Base-by-base conservation (phyloP, 92 coral and sea anemone species). In the Paragorgia papillata region DNA sequence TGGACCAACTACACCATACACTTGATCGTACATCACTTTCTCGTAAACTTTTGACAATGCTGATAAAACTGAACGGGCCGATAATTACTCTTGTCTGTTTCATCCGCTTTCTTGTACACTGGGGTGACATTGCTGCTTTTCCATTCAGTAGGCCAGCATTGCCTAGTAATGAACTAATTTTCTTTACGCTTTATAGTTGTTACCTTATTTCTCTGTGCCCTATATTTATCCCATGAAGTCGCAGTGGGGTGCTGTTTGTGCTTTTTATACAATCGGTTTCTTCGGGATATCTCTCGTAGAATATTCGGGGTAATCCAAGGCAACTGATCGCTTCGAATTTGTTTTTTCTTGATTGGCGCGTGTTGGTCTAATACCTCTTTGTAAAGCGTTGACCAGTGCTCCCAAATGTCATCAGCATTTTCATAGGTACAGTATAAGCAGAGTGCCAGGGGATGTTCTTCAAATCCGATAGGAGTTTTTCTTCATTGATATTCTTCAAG, bases 271-370 rank as follows among this genome's bases (percentile, higher is more conserved):
- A 78, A 33, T 3, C 84, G 74, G 60, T 83, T 87, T 10, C 83
- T 62, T 8, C 56, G 64, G 24, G 76, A 80, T 43, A 68, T 84
- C 79, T 80, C 80, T n/a, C 70, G 83, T 58, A 46, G 74, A 6
- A 88, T n/a, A 15, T 75, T 57, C 37, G 86, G 86, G 0, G 84
- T 80, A 10, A 84, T 83, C 91, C 91, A 87, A 9, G 88, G 88
- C 39, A 87, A 43, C 57, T 87, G 91, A 35, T 87, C 83, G 22
- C 69, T 76, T 66, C 88, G 44, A 7, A 83, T 58, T 34, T 57
- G 81, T 69, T 74, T 84, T 58, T 64, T 84, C 65, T 79, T 69
- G 0, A 81, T 1, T 28, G 89, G 86, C 1, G 81, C 85, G 29
- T 85, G 84, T 43, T 64, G 41, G 50, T 85, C 89, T 5, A 89